Base-by-base conservation (phyloP, 2,797 vertebrate genomes). In the Chloroceryle amazona region DNA sequence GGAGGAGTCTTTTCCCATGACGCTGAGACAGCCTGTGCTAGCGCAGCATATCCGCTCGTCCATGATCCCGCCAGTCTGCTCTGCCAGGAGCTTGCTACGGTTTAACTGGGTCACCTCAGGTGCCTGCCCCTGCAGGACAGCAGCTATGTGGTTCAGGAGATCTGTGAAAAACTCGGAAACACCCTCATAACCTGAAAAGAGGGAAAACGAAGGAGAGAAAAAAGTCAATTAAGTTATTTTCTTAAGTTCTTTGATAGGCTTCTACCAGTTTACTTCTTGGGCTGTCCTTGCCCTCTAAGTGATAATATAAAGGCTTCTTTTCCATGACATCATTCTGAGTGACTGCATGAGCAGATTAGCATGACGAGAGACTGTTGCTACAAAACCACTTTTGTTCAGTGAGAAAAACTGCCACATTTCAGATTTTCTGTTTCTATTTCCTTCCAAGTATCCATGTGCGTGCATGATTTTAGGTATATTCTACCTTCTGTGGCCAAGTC, bases 151-250 rank as follows among this genome's bases (percentile, higher is more conserved):
- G 98, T 99, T 99, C 98, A 99, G 98, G 89, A 99, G 99, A 97
- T 99, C 98, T 3, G 98, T 98, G 98, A 99, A 99, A 97, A 99
- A 99, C 96, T 99, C 99, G 0, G 99, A 99, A 81, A 99, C 99
- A 0, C 99, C 99, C 96, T 99, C 99, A 1, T 99, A 99, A 94
- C 99, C 99, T 99, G 95, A 58, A 60, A 71, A 86, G 68, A 29
- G 31, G 61, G 65, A 62, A 91, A 79, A 81, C 1, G 6, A n/a
- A 61, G 33, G 19, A 51, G 58, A 72, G 35, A 6, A 73, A 76
- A 72, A 79, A 90, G 55, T 29, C 10, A 76, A 35, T 47, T 93
- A 49, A 89, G 47, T 44, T 0, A 57, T 39, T 88, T 88, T 33
- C 7, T 0, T 20, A n/a, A 37, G 54, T 47, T 84, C 39, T 63